These are phyloP conservation scores for Deroplatys truncata DNA, from an alignment of 2,888 invertebrate species.

Conservation along the genomic window DNA sequence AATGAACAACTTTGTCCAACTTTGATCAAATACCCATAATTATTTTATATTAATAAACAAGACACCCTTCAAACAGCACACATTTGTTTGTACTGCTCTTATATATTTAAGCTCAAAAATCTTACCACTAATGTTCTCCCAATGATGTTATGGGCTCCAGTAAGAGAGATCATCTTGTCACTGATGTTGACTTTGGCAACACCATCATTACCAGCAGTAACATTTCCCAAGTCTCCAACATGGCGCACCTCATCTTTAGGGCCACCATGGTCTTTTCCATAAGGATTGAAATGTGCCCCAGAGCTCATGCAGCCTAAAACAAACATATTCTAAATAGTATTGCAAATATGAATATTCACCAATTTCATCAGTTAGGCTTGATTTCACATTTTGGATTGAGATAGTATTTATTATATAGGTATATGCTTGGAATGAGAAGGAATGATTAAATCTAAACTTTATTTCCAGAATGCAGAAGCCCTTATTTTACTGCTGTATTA, in stretches of 20 bases:
- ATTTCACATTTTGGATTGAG: background rate
- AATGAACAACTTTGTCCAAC: too few species aligned
- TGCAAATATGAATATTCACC: slow-evolving; percentile 55
- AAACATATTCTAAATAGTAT: background rate
- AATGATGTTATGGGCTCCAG: slow-evolving; percentile 70
- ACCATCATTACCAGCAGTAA: slow-evolving; percentile 60
- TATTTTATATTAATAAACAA: too few species aligned
- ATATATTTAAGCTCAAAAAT: background rate
- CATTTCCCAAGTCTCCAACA: slow-evolving; percentile 87
- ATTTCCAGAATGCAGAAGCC: too few species aligned
- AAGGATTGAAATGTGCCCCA: slow-evolving; percentile 90
- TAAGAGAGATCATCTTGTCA: slow-evolving; percentile 61
- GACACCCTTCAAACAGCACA: too few species aligned
- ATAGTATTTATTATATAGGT: too few species aligned
- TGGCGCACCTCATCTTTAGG: slow-evolving; percentile 72
- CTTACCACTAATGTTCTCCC: slow-evolving; percentile 76
- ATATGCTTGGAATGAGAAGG: too few species aligned
- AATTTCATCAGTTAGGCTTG: slow-evolving; percentile 60
- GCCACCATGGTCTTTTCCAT: slow-evolving; percentile 74
- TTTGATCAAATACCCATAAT: too few species aligned
- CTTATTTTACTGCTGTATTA: too few species aligned
- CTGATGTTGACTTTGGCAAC: slow-evolving; percentile 61
- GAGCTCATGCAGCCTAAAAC: slow-evolving; percentile 78
- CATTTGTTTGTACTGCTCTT: too few species aligned
- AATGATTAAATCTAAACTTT: too few species aligned